Evolutionary conservation across 2,113 vertebrate species (phyloP).

Genomic region (Thinocorus orbignyianus): DNA sequence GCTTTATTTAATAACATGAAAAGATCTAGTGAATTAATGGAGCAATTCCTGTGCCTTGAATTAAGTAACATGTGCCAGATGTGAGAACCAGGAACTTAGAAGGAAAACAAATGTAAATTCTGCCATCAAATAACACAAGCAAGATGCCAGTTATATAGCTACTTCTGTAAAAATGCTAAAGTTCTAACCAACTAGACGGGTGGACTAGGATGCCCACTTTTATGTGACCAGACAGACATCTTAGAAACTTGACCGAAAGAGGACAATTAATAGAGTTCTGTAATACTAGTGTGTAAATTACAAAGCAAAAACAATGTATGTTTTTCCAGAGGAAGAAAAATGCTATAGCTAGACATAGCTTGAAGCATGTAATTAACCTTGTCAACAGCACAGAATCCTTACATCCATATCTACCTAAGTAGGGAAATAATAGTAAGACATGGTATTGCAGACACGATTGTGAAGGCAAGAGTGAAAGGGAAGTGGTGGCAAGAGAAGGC

Average conservation of each 20-base stretch:
- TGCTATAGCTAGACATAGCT: background rate
- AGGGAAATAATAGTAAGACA: background rate
- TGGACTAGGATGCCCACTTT: background rate
- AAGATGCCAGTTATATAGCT: background rate
- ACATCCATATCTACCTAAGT: background rate
- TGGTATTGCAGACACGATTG: background rate
- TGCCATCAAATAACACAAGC: background rate
- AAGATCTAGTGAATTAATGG: background rate
- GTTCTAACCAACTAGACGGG: background rate
- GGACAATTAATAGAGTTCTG: background rate
- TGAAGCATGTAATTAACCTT: background rate
- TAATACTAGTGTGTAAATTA: background rate
- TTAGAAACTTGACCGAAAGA: background rate
- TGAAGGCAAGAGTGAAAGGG: background rate
- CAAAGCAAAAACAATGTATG: background rate
- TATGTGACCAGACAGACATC: background rate
- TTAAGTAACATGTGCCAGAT: background rate
- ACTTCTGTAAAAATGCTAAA: background rate
- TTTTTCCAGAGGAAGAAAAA: background rate
- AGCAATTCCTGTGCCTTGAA: background rate
- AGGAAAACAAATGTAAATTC: background rate
- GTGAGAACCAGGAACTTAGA: background rate
- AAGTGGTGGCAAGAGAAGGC: background rate
- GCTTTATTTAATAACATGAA: background rate
- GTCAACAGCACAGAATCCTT: background rate